Percentiles rank a stretch among this genome's conserved stretches.
Evolutionary conservation across 2,797 vertebrate genomes (phyloP).

Genomic region (Typhlichthys eigenmanni): DNA sequence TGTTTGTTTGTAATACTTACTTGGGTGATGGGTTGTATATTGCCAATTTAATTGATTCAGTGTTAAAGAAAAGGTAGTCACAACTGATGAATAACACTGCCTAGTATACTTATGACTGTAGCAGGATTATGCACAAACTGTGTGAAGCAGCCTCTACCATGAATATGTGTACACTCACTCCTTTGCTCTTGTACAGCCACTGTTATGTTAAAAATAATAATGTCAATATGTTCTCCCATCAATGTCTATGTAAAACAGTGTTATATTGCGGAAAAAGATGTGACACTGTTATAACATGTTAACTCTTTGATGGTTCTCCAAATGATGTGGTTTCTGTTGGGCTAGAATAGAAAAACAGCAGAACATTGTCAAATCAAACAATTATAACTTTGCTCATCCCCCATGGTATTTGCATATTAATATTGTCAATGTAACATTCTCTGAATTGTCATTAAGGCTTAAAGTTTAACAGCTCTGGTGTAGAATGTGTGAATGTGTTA

Average conservation of each 20-base stretch:
- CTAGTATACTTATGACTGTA: slow-evolving; percentile 33
- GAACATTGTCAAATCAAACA: too few species aligned
- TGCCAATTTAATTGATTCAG: slow-evolving; percentile 58
- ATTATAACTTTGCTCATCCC: too few species aligned
- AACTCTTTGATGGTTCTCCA: slow-evolving; percentile 19
- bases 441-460: too few species aligned
- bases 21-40: slow-evolving; percentile 47
- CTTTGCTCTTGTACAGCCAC: slow-evolving; percentile 48
- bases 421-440: too few species aligned
- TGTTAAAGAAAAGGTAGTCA: slow-evolving; percentile 54
- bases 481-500: too few species aligned
- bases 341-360: too few species aligned
- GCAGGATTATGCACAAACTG: slow-evolving; percentile 18
- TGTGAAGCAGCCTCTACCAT: slow-evolving; percentile 23
- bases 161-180: slow-evolving; percentile 15
- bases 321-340: too few species aligned
- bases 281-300: slow-evolving; percentile 35
- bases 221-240: slow-evolving; percentile 47
- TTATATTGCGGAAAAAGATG: slow-evolving; percentile 26
- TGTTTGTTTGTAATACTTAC: slow-evolving; percentile 2
- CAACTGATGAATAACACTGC: slow-evolving; percentile 47
- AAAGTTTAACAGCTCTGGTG: too few species aligned
- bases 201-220: slow-evolving; percentile 39
- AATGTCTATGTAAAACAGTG: slow-evolving; percentile 25
- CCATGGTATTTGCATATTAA: too few species aligned